Percentiles rank a stretch among this genome's conserved stretches.
phyloP scores from a whole-genome alignment of 2,888 invertebrate species.

The Leptopilina drosophilae region DNA sequence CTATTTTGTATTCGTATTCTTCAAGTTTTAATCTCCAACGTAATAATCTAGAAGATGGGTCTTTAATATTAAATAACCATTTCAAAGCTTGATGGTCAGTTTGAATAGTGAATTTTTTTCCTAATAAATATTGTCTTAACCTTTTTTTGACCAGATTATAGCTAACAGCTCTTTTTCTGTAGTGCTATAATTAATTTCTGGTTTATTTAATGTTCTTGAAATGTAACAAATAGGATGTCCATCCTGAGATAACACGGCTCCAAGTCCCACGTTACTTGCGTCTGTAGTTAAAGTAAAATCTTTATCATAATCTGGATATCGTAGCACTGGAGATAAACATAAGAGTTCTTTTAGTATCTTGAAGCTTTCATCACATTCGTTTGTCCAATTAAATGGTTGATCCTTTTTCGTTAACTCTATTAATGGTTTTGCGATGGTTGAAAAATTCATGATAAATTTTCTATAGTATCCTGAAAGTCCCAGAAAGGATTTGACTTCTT shows the following conservation, averaged over 20 bases:
- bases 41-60: slow-evolving; percentile 62
- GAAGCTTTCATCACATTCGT: slow-evolving; percentile 32
- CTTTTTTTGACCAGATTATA: slow-evolving; percentile 50
- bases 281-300: too few species aligned
- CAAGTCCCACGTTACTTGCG: too few species aligned
- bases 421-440: slow-evolving; percentile 51
- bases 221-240: too few species aligned
- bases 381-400: slow-evolving; percentile 31
- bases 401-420: slow-evolving; percentile 51
- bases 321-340: slow-evolving; percentile 37
- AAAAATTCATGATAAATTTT: slow-evolving; percentile 55
- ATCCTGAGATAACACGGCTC: too few species aligned
- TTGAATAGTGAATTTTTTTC: slow-evolving; percentile 67
- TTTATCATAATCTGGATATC: slow-evolving; percentile 43
- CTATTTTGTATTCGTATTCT: slow-evolving; percentile 68
- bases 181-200: slow-evolving; percentile 63
- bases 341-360: slow-evolving; percentile 20
- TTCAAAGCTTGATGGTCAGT: slow-evolving; percentile 52
- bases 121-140: slow-evolving; percentile 72
- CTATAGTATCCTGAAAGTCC: slow-evolving; percentile 56
- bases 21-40: slow-evolving; percentile 66
- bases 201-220: too few species aligned
- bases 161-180: slow-evolving; percentile 72
- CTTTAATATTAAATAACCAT: slow-evolving; percentile 68
- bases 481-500: slow-evolving; percentile 54